phyloP scores from a whole-genome alignment of 1,140 invertebrate genomes.

The Brachionus rubens region DNA sequence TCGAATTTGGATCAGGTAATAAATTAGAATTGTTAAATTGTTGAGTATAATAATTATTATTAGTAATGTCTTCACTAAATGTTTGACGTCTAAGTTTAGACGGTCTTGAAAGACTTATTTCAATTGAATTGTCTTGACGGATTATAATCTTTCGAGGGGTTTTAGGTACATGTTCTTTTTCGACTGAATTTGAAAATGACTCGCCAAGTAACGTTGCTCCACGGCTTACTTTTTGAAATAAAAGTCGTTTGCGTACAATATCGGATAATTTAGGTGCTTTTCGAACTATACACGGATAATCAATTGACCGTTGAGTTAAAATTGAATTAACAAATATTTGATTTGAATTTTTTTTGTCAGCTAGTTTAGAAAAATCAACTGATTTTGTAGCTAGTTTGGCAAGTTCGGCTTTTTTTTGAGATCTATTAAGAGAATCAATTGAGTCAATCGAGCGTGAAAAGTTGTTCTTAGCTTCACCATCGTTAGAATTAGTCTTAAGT shows the following conservation, averaged over 20 bases:
- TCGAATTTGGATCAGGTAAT: background rate
- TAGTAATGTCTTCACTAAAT: constrained; percentile 29
- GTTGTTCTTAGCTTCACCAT: constrained; percentile 31
- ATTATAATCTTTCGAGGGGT: constrained; percentile 40
- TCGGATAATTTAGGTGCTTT: constrained; percentile 42
- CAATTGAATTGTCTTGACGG: constrained; percentile 42
- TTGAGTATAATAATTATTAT: background rate
- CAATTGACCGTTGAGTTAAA: constrained; percentile 30
- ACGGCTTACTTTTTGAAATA: constrained; percentile 31
- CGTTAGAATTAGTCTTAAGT: too few relatives aligned
- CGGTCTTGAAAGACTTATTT: constrained; percentile 21
- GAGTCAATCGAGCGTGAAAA: constrained; percentile 30
- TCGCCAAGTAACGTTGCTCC: constrained; percentile 13
- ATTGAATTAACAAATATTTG: background rate
- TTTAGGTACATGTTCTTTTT: constrained; percentile 43
- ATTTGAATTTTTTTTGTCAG: constrained; percentile 4
- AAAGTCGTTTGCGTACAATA: constrained; percentile 41
- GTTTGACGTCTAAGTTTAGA: constrained; percentile 11
- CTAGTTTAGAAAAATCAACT: constrained; percentile 24
- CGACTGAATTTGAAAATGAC: constrained; percentile 13
- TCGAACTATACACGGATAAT: constrained; percentile 42
- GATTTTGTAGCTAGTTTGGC: constrained; percentile 9
- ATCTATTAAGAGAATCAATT: constrained; percentile 17
- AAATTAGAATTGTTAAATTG: constrained; percentile 3
- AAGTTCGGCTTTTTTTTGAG: background rate